Evolutionary conservation across 2,888 invertebrate species (phyloP), one percentile per base, ranked within the genome.

Genomic region (Erebia aethiops): DNA sequence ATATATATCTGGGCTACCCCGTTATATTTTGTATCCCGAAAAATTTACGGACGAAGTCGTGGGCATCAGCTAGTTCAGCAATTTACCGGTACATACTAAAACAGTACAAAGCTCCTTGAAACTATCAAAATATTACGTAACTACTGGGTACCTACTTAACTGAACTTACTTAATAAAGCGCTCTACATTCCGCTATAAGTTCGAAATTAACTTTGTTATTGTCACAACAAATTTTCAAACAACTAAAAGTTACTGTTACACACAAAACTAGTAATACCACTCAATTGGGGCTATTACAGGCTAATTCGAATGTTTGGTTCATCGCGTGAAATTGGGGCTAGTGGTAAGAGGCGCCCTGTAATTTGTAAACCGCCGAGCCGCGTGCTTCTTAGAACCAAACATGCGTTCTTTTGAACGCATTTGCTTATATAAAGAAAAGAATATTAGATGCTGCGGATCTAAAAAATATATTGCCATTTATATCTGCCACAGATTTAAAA

Each of bases 251-350:
- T 62, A 57, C 61, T 41, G 69, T 65, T 61, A 66, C 67, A 64
- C 54, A 72, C 51, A 73, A 52, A 71, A 74, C 56, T 74, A 74
- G 71, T 66, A 71, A 75, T 63, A 77, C 71, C 72, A 70, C 73
- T 76, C 74, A 75, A 77, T 79, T 76, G 71, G 73, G 67, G 86
- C 87, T 84, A 91, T 91, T 91, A 91, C 81, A 82, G 82, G 80
- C 84, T 89, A 91, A 91, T 90, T 89, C 85, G 88, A 88, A 88
- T 91, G 88, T 91, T 91, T 90, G 90, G 78, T 70, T 71, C 79
- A 70, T 73, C 78, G 83, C 86, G 87, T 86, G 86, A 87, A 87
- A 87, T 90, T 87, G 86, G 89, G 84, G 84, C 84, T 82, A 82
- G 86, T 84, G 82, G 85, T 85, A 81, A 41, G 78, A 70, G 77